Evolutionary conservation across 2,797 vertebrate species (phyloP), one percentile per base, ranked within the genome.

Genomic region (Leuciscus waleckii): DNA sequence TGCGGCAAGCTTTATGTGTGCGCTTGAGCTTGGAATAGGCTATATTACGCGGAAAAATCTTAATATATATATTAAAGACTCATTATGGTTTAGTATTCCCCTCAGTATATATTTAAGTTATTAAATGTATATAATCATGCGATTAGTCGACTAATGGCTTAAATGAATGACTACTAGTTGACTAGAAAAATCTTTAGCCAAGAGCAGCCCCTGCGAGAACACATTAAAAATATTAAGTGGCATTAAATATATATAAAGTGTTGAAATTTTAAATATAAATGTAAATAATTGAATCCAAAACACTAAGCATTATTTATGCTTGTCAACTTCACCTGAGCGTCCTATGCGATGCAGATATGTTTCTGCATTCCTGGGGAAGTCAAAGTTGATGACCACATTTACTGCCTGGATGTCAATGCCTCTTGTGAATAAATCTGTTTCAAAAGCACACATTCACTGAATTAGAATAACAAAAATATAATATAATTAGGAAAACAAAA

Each of bases 381-480:
- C 95, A 11, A 96, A 96, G 92, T 96, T 96, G 90, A 96, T 96
- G 89, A 96, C 96, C 0, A 96, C 96, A 16, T 96, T 96, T 83
- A 96, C 95, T 0, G 96, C 95, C 91, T 96, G 96, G 92, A 96
- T 96, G 90, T 96, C 96, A 26, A 96, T 96, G 69, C 96, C 95
- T 94, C 96, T 92, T 84, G 95, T 96, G 93, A 96, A 96, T 26
- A 96, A 93, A 93, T 96, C 96, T 96, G 63, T 79, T 26, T 41
- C 17, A 41, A 13, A 1, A 32, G 46, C 16, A 80, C 0, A 82
- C 2, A 79, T 5, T 37, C 19, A 69, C 2, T 7, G 4, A 61
- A 49, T 54, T 21, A 83, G 6, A 29, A 26, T 46, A 54, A 65
- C 23, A 29, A 51, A 74, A 16, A 16, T 46, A 14, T 5, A 5